These are phyloP conservation scores for Mycetomoellerius zeteki DNA, from an alignment of 1,140 invertebrate genomes.

Conservation along the genomic window DNA sequence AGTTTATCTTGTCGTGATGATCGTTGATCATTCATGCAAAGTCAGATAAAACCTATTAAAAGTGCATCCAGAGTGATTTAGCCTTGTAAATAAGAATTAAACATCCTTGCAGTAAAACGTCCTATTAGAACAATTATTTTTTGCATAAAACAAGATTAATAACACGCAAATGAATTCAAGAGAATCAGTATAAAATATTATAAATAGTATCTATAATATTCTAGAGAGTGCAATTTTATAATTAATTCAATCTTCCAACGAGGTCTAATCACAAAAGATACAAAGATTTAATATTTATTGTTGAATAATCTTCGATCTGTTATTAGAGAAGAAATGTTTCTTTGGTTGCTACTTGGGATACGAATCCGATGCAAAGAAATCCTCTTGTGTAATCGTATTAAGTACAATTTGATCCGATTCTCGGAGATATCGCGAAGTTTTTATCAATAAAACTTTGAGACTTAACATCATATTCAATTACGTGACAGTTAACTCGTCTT, in stretches of 20 bases:
- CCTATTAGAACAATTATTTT: neutral
- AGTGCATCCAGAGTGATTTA: constrained; percentile 11
- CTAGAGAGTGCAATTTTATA: too few species aligned
- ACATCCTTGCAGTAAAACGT: neutral
- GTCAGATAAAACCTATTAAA: constrained; percentile 16
- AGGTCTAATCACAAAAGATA: neutral
- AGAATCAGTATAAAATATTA: neutral
- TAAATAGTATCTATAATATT: neutral
- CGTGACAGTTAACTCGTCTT: neutral
- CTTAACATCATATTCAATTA: constrained; percentile 32
- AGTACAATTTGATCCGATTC: constrained; percentile 27
- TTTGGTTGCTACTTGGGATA: neutral
- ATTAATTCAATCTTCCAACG: too few species aligned
- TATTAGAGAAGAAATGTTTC: neutral
- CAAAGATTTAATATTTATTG: constrained; percentile 6
- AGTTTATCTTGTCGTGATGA: neutral
- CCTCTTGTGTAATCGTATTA: constrained; percentile 37
- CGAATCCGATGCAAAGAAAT: constrained; percentile 20
- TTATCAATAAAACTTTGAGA: constrained; percentile 24
- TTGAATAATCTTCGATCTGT: constrained; percentile 26
- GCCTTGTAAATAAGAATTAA: constrained; percentile 3
- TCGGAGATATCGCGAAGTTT: constrained; percentile 3
- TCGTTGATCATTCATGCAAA: constrained; percentile 3
- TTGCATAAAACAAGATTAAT: constrained; percentile 23
- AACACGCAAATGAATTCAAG: neutral